Base-by-base conservation (phyloP, 2,797 vertebrate species). In the Selene dorsalis region DNA sequence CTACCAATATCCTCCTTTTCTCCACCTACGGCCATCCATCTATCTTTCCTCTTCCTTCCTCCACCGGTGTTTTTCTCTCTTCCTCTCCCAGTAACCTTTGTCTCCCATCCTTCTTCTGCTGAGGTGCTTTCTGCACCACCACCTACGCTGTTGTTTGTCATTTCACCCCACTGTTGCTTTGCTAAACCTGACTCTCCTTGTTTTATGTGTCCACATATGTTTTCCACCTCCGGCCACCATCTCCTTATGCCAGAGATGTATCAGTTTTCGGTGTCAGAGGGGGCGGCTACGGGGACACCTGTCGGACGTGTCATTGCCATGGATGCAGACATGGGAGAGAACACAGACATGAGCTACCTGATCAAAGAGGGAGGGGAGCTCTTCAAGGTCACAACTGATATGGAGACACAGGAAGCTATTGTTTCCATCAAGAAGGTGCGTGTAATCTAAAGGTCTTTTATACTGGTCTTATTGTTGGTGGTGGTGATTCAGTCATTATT, bases 301-400 rank as follows among this genome's bases (percentile, higher is more conserved):
- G 93, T 99, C 4, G 98, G 98, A 47, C 93, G 96, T 0, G 94
- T 99, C 89, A 98, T 96, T 85, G 98, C 98, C 18, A 96, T 96
- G 3, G 98, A 99, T 58, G 95, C 96, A 0, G 98, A 99, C 64
- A 96, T 99, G 89, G 98, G 97, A 0, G 97, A 98, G 86, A 99
- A 99, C 93, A 98, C 98, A 0, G 98, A 99, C 88, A 99, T 99
- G 97, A 97, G 93, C 9, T 99, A 99, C 48, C 96, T 96, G 88
- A 96, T 98, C 87, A 96, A 96, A 89, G 97, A 97, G 13, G 95
- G 96, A 58, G 94, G 94, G 0, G 95, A 96, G 0, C 94, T 95
- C 59, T 99, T 99, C 93, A 97, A 94, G 80, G 97, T 99, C 83
- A 94, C 95, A 38, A 97, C 97, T 0, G 97, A 99, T 88, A 91